Evolutionary conservation across 2,888 invertebrate species (phyloP), one percentile per base, ranked within the genome.

Genomic region (Ctenicera cuprea): DNA sequence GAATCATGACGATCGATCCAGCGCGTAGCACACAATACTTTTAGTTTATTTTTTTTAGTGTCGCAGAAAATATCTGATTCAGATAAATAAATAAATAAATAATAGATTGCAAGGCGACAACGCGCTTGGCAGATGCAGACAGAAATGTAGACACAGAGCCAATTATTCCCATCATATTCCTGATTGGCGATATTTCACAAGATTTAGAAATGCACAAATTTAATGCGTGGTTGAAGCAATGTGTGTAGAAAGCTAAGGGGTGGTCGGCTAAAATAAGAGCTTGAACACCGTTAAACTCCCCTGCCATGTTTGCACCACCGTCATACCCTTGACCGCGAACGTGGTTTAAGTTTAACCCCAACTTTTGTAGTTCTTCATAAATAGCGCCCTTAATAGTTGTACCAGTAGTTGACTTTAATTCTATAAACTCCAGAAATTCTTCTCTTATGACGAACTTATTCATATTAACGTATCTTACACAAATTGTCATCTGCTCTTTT

Each of bases 401-500:
- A 16, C 57, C 67, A 8, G 54, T 67, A 11, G 57, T 57, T 22
- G 20, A 30, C 11, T 54, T 59, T 14, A 67, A 8, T 16, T 67
- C 67, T 12, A 54, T 16, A 26, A 67, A 67, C 11, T 20, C 54
- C 30, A 57, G 8, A 59, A 67, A 67, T 1, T 67, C 57, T 57
- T 57, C 57, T 22, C 33, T 52, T 3, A 66, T 9, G 18, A 41
- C 20, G 33, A 43, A 16, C 8, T 14, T 38, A 14, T 48, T 22
- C 9, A 48, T n/a, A 33, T 64, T n/a, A 26, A 64, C 30, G 30
- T 52, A 65, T 16, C 65, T 30, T 0, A 65, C 11, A 52, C 67
- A 22, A 18, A 67, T 8, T 12, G 65, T 16, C 9, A 52, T n/a
- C 38, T 65, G 50, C 38, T 65, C 65, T 11, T n/a, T 37, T 8